A percentile compares a stretch with the other conserved stretches of the same genome.
Conservation (phyloP, 2,113 vertebrate genomes). For the Oryzias curvinotus region DNA sequence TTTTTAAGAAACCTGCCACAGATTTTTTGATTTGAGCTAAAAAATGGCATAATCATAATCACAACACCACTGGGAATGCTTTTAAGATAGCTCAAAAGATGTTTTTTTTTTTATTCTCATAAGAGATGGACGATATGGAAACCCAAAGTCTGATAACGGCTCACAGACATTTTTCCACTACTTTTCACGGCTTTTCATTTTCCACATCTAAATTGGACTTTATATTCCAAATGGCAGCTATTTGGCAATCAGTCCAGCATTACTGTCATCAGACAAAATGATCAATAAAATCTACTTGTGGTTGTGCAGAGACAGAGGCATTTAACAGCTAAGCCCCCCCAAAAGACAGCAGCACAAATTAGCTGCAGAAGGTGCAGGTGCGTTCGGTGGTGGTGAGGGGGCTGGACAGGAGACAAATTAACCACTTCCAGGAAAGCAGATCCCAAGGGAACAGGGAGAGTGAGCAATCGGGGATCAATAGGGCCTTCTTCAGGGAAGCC, state of each 20-base stretch:
- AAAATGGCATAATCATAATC: no score
- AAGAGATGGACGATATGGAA: no score
- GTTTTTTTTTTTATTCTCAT: no score
- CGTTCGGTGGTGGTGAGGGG: slow-evolving; percentile 11
- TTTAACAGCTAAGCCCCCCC: slow-evolving; percentile 57
- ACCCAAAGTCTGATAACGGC: no score
- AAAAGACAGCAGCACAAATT: slow-evolving; percentile 54
- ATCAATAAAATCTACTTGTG: slow-evolving; percentile 60
- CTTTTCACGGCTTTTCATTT: not conserved
- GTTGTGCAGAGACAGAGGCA: slow-evolving; percentile 54
- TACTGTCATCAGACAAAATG: slow-evolving; percentile 48
- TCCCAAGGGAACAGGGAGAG: slow-evolving; percentile 62
- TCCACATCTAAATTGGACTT: slow-evolving; percentile 13
- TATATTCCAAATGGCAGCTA: slow-evolving; percentile 32
- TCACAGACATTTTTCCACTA: no score
- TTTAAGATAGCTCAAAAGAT: no score
- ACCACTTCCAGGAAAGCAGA: slow-evolving; percentile 68
- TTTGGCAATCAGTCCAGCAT: slow-evolving; percentile 45
- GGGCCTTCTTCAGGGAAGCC: slow-evolving; percentile 31
- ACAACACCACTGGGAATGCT: no score
- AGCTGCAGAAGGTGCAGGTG: slow-evolving; percentile 29
- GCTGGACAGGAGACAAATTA: slow-evolving; percentile 67
- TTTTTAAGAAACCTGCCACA: no score
- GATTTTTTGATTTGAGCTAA: no score
- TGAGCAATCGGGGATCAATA: slow-evolving; percentile 64